phyloP scores from a whole-genome alignment of 1,140 invertebrate species.

The Anoplolepis gracilipes region DNA sequence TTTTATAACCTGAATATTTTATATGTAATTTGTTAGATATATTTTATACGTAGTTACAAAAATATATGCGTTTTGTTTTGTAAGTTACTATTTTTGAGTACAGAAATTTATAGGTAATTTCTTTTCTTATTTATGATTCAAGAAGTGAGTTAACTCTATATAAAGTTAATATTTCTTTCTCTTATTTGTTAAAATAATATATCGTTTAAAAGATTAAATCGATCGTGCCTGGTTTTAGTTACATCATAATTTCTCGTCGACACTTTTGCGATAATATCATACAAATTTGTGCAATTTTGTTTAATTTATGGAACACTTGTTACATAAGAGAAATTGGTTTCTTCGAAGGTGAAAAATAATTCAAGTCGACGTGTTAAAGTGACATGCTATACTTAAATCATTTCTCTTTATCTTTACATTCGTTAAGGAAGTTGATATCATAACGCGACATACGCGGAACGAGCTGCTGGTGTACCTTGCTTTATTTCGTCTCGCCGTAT shows the following conservation, averaged over 20 bases:
- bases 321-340: slow-evolving; percentile 6
- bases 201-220: not conserved
- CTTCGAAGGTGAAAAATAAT: slow-evolving; percentile 14
- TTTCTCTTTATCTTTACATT: slow-evolving; percentile 9
- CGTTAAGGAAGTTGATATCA: not conserved
- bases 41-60: not conserved
- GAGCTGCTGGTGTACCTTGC: not conserved
- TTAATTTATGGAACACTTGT: slow-evolving; percentile 27
- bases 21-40: not conserved
- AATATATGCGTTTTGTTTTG: not conserved
- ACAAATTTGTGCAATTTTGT: not conserved
- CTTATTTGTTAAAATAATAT: not conserved
- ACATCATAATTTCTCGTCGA: slow-evolving; percentile 24
- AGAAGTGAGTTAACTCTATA: not conserved
- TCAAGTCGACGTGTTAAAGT: slow-evolving; percentile 5
- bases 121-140: not conserved
- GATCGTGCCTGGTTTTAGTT: not conserved
- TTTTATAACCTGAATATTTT: too few species aligned
- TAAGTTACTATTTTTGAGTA: not conserved
- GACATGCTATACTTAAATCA: slow-evolving; percentile 27
- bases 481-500: slow-evolving; percentile 2
- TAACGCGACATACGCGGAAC: not conserved
- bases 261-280: slow-evolving; percentile 47
- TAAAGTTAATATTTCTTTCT: too few species aligned
- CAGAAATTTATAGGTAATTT: not conserved